These are phyloP conservation scores for Cydia strobilella DNA, from an alignment of 1,140 invertebrate species.

Conservation along the genomic window DNA sequence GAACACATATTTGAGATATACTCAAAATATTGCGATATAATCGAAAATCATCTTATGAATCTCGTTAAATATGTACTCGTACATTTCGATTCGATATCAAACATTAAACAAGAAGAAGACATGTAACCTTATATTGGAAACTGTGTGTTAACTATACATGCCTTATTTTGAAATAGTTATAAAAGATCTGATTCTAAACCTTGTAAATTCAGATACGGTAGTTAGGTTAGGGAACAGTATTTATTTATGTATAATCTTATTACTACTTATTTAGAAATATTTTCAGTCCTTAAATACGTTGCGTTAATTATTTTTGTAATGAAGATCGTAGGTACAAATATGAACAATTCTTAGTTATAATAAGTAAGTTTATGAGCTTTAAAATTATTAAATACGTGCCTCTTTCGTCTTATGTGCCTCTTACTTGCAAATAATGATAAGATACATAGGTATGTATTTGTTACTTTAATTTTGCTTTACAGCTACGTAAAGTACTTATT, in stretches of 20 bases:
- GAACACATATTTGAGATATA: too few species aligned
- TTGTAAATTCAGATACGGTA: neutral
- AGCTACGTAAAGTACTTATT: too few species aligned
- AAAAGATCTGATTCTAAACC: neutral
- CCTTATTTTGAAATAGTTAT: neutral
- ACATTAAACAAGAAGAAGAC: neutral
- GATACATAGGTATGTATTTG: neutral
- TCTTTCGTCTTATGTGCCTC: neutral
- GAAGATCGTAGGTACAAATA: neutral
- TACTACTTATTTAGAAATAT: neutral
- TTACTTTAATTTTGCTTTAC: neutral
- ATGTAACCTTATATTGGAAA: too few species aligned
- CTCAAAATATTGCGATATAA: neutral
- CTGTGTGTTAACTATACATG: neutral
- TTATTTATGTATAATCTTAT: neutral
- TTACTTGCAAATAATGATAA: neutral
- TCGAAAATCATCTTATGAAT: neutral
- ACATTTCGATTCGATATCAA: neutral
- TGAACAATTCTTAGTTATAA: neutral
- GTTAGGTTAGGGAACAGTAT: neutral
- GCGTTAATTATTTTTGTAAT: neutral
- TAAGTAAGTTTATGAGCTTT: constrained; percentile 31
- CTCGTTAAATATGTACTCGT: neutral
- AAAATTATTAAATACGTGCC: neutral
- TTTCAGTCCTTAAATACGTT: neutral